These are phyloP conservation scores for Autographa gamma DNA, from an alignment of 2,888 invertebrate species.

Conservation along the genomic window DNA sequence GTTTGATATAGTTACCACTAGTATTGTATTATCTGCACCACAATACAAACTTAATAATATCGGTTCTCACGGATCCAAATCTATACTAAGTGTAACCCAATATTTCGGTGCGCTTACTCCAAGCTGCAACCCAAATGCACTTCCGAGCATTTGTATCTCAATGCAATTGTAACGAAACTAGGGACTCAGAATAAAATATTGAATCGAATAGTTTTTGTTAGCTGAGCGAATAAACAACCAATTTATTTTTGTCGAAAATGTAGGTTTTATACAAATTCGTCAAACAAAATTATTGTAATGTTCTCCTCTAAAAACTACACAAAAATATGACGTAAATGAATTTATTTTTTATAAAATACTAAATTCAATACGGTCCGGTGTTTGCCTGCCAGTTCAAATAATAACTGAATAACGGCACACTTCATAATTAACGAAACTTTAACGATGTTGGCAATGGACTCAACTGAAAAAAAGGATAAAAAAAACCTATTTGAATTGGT, in stretches of 20 bases:
- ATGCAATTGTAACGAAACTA: background rate
- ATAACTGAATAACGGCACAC: conserved; percentile 60
- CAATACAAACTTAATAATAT: background rate
- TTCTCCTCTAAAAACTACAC: conserved; percentile 11
- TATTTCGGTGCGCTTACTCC: conserved; percentile 2
- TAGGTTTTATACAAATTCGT: background rate
- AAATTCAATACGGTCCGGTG: conserved; percentile 21
- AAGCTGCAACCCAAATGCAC: background rate
- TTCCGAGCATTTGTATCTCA: conserved; percentile 2
- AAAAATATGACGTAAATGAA: conserved; percentile 13
- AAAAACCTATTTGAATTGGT: conserved; percentile 51
- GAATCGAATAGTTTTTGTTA: background rate
- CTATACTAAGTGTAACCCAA: background rate
- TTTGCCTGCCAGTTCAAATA: conserved; percentile 55
- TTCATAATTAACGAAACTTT: conserved; percentile 73
- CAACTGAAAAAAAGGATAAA: conserved; percentile 46
- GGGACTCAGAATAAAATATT: background rate
- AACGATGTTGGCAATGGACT: conserved; percentile 72
- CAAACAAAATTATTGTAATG: background rate
- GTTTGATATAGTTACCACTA: too few relatives aligned
- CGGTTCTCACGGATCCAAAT: conserved; percentile 2
- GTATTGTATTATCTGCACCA: background rate
- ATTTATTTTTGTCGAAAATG: too few relatives aligned
- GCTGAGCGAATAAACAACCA: background rate
- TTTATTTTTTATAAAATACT: conserved; percentile 21